A percentile compares a stretch with the other conserved stretches of the same genome.
Evolutionary conservation across 2,113 vertebrate species (phyloP).

Genomic region (Oxyura jamaicensis): DNA sequence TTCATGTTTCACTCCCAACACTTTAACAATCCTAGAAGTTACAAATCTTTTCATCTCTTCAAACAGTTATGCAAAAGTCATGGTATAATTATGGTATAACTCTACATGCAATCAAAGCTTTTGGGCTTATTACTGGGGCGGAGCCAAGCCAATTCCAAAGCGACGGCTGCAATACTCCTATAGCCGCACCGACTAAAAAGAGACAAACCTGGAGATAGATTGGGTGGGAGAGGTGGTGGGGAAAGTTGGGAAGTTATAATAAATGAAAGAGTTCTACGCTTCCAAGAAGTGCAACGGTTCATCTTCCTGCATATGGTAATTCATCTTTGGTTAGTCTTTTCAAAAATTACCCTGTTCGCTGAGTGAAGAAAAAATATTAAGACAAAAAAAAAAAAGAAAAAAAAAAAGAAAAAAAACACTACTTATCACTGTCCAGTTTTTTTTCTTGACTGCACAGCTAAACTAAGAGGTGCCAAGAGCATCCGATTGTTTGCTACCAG

Average conservation of each 20-base stretch:
- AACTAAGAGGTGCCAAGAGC: neutral
- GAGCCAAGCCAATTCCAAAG: conserved; percentile 13
- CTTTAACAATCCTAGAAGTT: conserved; percentile 14
- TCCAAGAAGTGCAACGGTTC: neutral
- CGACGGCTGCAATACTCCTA: neutral
- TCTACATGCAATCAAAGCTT: conserved; percentile 43
- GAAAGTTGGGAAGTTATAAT: neutral
- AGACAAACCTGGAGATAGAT: neutral
- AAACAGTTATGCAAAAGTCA: conserved; percentile 53
- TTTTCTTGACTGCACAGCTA: neutral
- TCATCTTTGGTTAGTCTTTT: neutral
- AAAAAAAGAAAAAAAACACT: too few relatives aligned
- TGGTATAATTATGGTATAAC: neutral
- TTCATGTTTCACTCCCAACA: conserved; percentile 19
- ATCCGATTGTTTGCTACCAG: rapidly evolving
- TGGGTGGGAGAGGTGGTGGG: neutral
- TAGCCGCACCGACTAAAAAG: neutral
- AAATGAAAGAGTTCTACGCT: neutral
- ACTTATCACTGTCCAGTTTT: neutral
- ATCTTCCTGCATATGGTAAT: neutral
- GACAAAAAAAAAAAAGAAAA: neutral
- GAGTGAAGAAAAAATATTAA: neutral
- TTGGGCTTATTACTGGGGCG: conserved; percentile 27
- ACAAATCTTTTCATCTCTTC: conserved; percentile 52
- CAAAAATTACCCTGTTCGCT: neutral